Evolutionary conservation across 2,888 invertebrate genomes (phyloP), one percentile per base, ranked within the genome.

Genomic region (Idaea dimidiata): DNA sequence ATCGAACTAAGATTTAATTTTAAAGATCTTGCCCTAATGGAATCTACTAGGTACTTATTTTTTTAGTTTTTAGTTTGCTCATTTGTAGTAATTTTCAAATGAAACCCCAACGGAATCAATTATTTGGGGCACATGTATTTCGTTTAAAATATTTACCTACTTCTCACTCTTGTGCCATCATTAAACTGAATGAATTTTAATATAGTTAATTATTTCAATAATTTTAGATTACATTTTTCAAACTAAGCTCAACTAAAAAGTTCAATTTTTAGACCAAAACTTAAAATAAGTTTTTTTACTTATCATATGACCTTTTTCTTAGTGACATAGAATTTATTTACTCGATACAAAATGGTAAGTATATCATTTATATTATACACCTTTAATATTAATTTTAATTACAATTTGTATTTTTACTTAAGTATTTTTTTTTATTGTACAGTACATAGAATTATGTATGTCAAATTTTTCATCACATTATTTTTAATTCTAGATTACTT

Each of bases 371-470:
- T 33, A 14, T 14, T 43, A 43, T 14, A 8, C 43, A 10, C 7
- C 8, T 14, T 43, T 14, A 3, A 10, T 43, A 43, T 43, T 43
- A 43, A 43, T 43, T 43, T 43, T 4, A 43, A 43, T 14, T 43
- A 61, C 53, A 61, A 61, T 53, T 53, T 58, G n/a, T 58, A 17
- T 58, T 60, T 62, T 61, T 62, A 65, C 31, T n/a, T 61, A 63
- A 61, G 62, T 61, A 62, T 58, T 59, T 33, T 54, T 56, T 64
- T 24, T 66, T 53, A 55, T 53, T 65, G 65, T 24, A 24, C 24
- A 24, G 66, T 72, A 70, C 64, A 68, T 66, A 68, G 57, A 59
- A 63, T 62, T 63, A 65, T 69, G 62, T 68, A 66, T 70, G 62
- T 62, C 65, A 55, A 64, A 58, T 62, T 62, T 59, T 68, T 60